Base-by-base conservation (phyloP, 2,113 vertebrate genomes). In the Takifugu bimaculatus region DNA sequence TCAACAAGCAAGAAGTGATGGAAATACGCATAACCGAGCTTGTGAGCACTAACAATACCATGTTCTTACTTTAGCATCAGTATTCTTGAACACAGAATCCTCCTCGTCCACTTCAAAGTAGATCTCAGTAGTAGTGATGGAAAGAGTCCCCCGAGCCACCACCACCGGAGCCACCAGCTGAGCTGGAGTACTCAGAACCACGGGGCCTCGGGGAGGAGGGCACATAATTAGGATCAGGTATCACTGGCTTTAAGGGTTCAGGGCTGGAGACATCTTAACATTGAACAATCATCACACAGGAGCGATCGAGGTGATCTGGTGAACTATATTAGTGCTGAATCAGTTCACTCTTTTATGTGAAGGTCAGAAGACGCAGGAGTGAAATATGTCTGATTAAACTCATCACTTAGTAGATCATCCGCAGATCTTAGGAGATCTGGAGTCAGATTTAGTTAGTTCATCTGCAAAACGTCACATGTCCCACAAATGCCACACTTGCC, bases 81-180 rank as follows among this genome's bases (percentile, higher is more conserved):
- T 94, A 82, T 93, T 95, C 88, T 94, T 98, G 86, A 99, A 99
- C 35, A 92, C 65, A 12, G 90, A 78, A 68, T 98, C 96, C 28
- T 98, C 97, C 68, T 98, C 96, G 35, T 99, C 97, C 67, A 99
- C 97, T 83, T 99, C 97, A 72, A 99, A 99, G 90, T 98, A 99
- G 89, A 99, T 99, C 84, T 99, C 97, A 0, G 96, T 98, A 4
- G 96, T 98, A 26, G 97, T 99, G 88, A 99, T 95, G 83, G 97
- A 99, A 43, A 99, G 92, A 5, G 97, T 98, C 14, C 97, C 97
- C 55, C 96, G 95, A 75, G 95, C 96, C 75, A 97, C 95, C 64
- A 97, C 93, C 52, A 96, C 95, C 0, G 97, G 97, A 25, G 96
- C 96, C 11, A 98, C 93, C 77, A 99, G 91, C 89, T 99, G 96